phyloP scores from a whole-genome alignment of 2,113 vertebrate genomes.

The Solenodon paradoxus region DNA sequence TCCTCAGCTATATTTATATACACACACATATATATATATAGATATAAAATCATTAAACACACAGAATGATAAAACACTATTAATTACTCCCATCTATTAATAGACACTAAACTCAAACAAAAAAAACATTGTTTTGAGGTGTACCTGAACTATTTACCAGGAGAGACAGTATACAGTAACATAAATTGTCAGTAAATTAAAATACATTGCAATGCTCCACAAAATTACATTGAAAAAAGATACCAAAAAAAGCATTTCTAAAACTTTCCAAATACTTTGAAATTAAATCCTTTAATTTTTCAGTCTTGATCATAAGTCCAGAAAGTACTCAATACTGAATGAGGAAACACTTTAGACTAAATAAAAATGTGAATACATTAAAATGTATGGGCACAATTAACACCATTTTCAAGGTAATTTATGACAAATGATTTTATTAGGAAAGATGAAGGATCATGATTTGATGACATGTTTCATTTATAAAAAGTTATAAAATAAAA shows the following conservation, averaged over 20 bases:
- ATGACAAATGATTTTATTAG: not conserved
- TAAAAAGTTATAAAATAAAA: no score
- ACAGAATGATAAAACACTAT: no score
- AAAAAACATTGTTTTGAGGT: not conserved
- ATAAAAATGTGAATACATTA: not conserved
- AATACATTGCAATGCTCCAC: not conserved
- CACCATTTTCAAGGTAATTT: not conserved
- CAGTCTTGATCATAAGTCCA: not conserved
- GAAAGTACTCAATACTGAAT: not conserved
- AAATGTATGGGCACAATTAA: not conserved
- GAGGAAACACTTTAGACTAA: not conserved
- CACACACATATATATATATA: no score
- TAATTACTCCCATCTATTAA: no score
- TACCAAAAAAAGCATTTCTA: not conserved
- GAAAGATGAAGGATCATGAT: not conserved
- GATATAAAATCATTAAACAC: not conserved
- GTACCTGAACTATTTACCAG: not conserved
- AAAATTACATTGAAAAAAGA: not conserved
- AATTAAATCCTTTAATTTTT: no score
- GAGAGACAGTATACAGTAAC: not conserved
- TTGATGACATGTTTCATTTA: not conserved
- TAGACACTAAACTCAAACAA: not conserved
- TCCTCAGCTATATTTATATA: no score
- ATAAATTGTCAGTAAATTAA: not conserved
- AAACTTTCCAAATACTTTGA: not conserved